Conservation (phyloP, 53 echinoderm and acorn worm genomes). For the Temnopleurus reevesii region DNA sequence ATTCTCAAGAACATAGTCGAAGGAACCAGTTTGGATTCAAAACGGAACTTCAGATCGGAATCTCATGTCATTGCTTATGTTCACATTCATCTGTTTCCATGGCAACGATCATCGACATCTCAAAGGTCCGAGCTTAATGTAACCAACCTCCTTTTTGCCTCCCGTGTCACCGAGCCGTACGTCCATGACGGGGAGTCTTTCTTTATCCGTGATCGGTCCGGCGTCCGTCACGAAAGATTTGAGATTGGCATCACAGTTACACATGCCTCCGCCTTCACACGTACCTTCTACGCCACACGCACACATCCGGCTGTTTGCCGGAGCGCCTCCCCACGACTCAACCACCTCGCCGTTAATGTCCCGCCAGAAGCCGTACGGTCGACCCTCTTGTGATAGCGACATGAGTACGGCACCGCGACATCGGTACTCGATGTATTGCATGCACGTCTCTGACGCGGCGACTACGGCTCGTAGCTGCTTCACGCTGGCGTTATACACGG, state of each 20-base stretch:
- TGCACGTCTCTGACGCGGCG: constrained; percentile 18
- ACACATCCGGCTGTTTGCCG: constrained; percentile 54
- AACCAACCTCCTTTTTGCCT: constrained; percentile 58
- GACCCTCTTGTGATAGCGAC: not conserved
- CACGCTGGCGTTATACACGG: constrained; percentile 12
- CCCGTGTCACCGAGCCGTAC: constrained; percentile 69
- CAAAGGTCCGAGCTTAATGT: constrained; percentile 52
- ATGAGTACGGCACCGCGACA: constrained; percentile 43
- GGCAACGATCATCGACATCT: constrained; percentile 24
- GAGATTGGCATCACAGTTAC: constrained; percentile 62
- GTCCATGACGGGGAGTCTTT: constrained; percentile 54
- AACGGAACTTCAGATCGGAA: too few relatives aligned
- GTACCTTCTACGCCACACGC: constrained; percentile 63
- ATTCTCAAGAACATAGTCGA: too few relatives aligned
- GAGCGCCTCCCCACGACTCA: constrained; percentile 68
- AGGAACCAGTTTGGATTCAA: too few relatives aligned
- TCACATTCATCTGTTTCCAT: not conserved
- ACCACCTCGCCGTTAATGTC: constrained; percentile 57
- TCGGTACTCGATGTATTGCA: constrained; percentile 55
- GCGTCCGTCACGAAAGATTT: constrained; percentile 44
- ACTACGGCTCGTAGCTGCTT: constrained; percentile 53
- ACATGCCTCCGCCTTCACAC: constrained; percentile 2
- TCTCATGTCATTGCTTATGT: too few relatives aligned
- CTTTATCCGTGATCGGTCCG: constrained; percentile 58
- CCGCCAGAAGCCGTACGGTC: constrained; percentile 43